Percentiles rank a stretch among this genome's conserved stretches.
Evolutionary conservation across 2,113 vertebrate species (phyloP).

Genomic region (Brachyhypopomus gauderio): DNA sequence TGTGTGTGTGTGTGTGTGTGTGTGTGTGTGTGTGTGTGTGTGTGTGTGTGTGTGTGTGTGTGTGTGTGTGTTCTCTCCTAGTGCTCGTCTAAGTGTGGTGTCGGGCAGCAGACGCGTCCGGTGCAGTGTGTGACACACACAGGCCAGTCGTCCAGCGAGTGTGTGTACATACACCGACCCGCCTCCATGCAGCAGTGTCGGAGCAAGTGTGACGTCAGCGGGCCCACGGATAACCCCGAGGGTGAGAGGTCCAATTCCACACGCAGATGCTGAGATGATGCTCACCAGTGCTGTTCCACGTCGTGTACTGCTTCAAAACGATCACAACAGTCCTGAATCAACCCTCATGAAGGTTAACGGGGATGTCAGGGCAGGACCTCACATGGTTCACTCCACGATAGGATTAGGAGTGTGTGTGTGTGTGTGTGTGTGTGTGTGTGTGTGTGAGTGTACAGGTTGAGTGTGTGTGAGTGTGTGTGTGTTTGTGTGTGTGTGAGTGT

Average conservation of each 20-base stretch:
- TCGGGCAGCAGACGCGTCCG: slow-evolving; percentile 88
- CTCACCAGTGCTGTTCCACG: neutral
- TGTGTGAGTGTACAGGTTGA: no score
- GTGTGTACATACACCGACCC: slow-evolving; percentile 83
- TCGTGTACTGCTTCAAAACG: no score
- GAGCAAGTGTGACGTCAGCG: slow-evolving; percentile 85
- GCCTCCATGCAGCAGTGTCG: slow-evolving; percentile 88
- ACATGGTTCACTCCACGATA: no score
- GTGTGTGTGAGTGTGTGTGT: no score
- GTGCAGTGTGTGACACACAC: slow-evolving; percentile 89
- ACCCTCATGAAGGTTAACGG: no score
- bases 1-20: neutral
- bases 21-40: neutral
- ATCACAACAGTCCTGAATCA: no score
- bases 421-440: no score
- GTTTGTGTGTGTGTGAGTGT: no score
- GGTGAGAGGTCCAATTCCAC: slow-evolving; percentile 73
- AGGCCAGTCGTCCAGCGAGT: slow-evolving; percentile 83
- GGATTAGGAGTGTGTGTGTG: no score
- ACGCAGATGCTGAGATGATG: neutral
- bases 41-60: neutral
- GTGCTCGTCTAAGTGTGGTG: slow-evolving; percentile 91
- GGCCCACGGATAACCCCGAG: slow-evolving; percentile 87
- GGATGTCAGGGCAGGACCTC: no score
- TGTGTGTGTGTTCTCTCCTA: slow-evolving; percentile 58